Percentiles rank a stretch among this genome's conserved stretches.
phyloP scores from a whole-genome alignment of 2,113 vertebrate species.

The Hepsetus odoe region DNA sequence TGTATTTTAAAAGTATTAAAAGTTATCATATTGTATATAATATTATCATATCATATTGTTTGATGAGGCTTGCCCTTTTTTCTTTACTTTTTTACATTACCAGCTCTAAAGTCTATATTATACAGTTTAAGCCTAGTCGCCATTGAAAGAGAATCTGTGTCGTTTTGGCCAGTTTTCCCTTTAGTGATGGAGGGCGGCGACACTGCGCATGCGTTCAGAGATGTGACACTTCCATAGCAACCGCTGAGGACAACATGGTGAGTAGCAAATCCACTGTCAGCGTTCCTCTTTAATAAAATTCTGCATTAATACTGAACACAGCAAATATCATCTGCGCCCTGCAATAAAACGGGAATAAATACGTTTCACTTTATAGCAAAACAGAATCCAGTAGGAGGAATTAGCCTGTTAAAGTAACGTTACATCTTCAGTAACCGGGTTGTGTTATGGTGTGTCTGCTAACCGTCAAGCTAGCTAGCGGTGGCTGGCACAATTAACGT shows the following conservation, averaged over 20 bases:
- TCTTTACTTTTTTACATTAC: too few species aligned
- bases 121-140: too few species aligned
- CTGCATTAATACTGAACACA: neutral
- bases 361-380: neutral
- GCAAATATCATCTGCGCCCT: neutral
- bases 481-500: neutral
- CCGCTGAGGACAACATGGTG: slow-evolving; percentile 60
- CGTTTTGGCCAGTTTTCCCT: too few species aligned
- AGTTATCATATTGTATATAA: too few species aligned
- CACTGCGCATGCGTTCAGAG: slow-evolving; percentile 50
- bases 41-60: too few species aligned
- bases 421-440: neutral
- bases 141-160: too few species aligned
- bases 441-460: neutral
- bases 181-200: neutral
- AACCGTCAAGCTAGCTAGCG: neutral
- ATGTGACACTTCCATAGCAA: slow-evolving; percentile 62
- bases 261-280: slow-evolving; percentile 36
- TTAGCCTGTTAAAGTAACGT: neutral
- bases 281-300: neutral
- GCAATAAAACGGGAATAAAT: neutral
- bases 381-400: neutral
- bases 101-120: too few species aligned
- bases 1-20: too few species aligned
- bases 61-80: too few species aligned